phyloP scores from a whole-genome alignment of 2,113 vertebrate species.

The Athene noctua region DNA sequence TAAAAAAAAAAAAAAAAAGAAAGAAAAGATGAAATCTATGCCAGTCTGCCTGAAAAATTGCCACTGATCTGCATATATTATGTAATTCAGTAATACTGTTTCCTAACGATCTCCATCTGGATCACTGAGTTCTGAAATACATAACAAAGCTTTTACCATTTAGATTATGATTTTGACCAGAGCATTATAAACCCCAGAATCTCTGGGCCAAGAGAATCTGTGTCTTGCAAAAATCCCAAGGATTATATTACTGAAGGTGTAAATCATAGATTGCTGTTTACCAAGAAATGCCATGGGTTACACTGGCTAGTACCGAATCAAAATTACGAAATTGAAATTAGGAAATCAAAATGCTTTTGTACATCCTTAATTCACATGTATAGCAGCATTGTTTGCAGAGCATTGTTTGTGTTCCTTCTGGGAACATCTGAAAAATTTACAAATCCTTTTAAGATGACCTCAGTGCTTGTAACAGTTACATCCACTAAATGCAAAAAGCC shows the following conservation, averaged over 20 bases:
- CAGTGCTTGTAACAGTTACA: background rate
- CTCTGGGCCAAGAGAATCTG: background rate
- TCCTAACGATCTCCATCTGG: slow-evolving; percentile 1
- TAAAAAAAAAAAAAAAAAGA: too few species aligned
- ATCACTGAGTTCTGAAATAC: background rate
- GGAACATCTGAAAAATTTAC: background rate
- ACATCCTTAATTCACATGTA: background rate
- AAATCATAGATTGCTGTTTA: background rate
- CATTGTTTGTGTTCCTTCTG: background rate
- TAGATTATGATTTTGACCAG: background rate
- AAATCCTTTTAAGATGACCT: background rate
- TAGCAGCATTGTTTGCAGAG: background rate
- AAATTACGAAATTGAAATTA: background rate
- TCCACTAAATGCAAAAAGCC: background rate
- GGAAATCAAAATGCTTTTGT: background rate
- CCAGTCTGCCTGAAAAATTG: background rate
- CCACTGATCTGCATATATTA: background rate
- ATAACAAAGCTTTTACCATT: background rate
- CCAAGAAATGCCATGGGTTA: background rate
- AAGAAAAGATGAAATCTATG: background rate
- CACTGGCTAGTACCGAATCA: background rate
- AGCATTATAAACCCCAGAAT: background rate
- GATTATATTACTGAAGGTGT: background rate
- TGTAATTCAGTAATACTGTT: background rate
- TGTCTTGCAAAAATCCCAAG: background rate